phyloP scores from a whole-genome alignment of 2,113 vertebrate species.

The Ammodytes marinus region DNA sequence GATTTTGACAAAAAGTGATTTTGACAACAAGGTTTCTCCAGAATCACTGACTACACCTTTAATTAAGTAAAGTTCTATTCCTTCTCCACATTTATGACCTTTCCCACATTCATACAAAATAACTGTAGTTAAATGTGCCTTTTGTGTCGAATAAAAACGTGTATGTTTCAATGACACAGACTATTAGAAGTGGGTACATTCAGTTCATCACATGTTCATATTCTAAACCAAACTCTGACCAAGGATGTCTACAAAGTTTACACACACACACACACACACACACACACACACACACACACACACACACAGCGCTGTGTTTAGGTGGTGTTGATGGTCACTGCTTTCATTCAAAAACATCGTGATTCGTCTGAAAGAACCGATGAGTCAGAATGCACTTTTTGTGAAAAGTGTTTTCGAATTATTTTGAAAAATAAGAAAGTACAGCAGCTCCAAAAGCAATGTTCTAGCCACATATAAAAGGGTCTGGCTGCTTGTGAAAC shows the following conservation, averaged over 20 bases:
- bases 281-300: too few relatives aligned
- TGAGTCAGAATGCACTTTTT: constrained; percentile 35
- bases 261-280: too few relatives aligned
- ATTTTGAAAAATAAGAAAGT: background rate
- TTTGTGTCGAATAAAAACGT: background rate
- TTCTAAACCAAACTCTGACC: background rate
- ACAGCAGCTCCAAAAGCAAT: background rate
- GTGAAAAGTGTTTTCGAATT: constrained; percentile 17
- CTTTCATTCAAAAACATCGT: background rate
- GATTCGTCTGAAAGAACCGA: background rate
- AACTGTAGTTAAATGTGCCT: background rate
- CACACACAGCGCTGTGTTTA: background rate
- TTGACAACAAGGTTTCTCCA: background rate
- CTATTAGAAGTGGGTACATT: background rate
- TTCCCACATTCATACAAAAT: background rate
- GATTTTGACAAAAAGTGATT: too few relatives aligned
- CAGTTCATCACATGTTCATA: background rate
- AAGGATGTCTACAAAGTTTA: background rate
- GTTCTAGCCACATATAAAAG: too few relatives aligned
- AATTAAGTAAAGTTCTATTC: background rate
- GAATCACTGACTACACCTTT: background rate
- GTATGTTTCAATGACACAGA: background rate
- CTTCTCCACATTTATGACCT: background rate
- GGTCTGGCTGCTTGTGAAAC: background rate
- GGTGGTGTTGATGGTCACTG: background rate